Conservation (phyloP, 2,888 invertebrate genomes). For the Macaria liturata region DNA sequence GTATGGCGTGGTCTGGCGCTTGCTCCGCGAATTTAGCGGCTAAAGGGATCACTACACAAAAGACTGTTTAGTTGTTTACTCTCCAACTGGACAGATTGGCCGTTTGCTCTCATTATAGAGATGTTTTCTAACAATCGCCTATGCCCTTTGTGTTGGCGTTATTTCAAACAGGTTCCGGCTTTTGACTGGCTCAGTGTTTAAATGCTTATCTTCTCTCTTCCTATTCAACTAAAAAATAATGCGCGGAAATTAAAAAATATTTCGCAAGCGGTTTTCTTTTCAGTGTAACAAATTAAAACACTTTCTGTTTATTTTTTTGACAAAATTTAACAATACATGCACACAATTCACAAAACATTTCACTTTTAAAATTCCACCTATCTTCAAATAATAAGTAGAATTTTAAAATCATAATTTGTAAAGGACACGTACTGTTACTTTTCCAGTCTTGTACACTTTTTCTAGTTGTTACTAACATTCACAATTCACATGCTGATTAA, state of each 20-base stretch:
- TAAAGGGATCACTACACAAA: conserved; percentile 55
- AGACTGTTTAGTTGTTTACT: conserved; percentile 57
- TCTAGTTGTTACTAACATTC: not conserved
- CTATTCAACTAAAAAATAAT: not conserved
- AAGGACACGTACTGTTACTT: no score
- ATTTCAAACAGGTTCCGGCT: conserved; percentile 15
- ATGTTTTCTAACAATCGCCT: conserved; percentile 20
- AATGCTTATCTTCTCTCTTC: not conserved
- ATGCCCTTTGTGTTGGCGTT: conserved; percentile 15
- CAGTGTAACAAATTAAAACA: no score
- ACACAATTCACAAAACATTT: no score
- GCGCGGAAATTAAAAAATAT: no score
- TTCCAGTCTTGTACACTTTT: no score
- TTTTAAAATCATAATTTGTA: no score
- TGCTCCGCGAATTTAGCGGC: conserved; percentile 57
- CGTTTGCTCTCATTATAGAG: conserved; percentile 26
- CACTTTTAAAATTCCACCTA: no score
- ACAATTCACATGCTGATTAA: conserved; percentile 20
- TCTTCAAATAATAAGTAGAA: no score
- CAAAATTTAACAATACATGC: no score
- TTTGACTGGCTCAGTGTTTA: conserved; percentile 9
- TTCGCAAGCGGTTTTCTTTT: no score
- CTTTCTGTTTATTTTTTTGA: no score
- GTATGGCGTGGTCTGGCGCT: conserved; percentile 76
- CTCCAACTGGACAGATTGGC: conserved; percentile 38